Base-by-base conservation (phyloP, 2,113 vertebrate species). In the Junco hyemalis region DNA sequence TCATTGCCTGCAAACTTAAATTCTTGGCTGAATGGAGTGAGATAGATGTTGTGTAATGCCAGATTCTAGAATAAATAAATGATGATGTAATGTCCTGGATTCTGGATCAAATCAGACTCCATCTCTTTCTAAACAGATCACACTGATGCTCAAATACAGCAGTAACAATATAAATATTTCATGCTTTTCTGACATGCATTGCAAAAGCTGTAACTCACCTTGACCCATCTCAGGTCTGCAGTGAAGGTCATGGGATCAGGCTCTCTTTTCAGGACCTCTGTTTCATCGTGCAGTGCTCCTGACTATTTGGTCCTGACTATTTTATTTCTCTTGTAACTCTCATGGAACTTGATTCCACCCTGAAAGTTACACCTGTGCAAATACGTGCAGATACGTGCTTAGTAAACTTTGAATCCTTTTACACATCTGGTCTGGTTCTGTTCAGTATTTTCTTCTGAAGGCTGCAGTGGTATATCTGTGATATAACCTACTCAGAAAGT, bases 41-140 rank as follows among this genome's bases (percentile, higher is more conserved):
- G 77, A 89, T 86, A 89, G 53, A 33, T 90, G 61, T 81, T 89
- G 78, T 72, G 86, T 81, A 93, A 91, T 92, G 89, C 89, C 77
- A 89, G 83, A 92, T 79, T 72, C 73, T 79, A 51, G 88, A 81
- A 92, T 87, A 87, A 94, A 80, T 94, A 89, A 93, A 64, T 69
- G 61, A 59, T 89, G 93, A 76, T 87, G 61, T 87, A 74, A 92
- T 84, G 54, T 89, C 81, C 81, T 87, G 76, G 61, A 50, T 89
- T 60, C 77, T 87, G 31, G 69, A 79, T 91, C 35, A 86, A 71
- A 53, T 93, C 84, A 91, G 65, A 54, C 70, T 95, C 86, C 33
- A 29, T 89, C 73, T 91, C 56, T 57, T 86, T 77, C 65, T 57
- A 65, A 89, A 61, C n/a, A 76, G 73, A 81, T 90, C 6, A 1